phyloP scores from a whole-genome alignment of 2,888 invertebrate genomes.

The Andricus curvator region DNA sequence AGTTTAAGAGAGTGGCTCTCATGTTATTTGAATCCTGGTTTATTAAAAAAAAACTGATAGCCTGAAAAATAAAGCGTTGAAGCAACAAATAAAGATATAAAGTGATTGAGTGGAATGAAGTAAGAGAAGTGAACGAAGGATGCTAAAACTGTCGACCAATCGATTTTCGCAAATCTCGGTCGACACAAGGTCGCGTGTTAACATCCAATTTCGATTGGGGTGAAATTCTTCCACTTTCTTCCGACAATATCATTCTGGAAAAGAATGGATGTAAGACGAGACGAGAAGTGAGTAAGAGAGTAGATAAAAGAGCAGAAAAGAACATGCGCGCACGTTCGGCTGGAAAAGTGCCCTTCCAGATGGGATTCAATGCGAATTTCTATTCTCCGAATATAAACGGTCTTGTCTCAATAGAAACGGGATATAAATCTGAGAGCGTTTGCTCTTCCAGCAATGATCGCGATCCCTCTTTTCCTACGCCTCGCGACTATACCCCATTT shows the following conservation, averaged over 20 bases:
- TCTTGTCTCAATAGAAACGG: slow-evolving; percentile 66
- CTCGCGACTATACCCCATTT: not conserved
- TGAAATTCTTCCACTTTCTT: slow-evolving; percentile 17
- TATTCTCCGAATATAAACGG: slow-evolving; percentile 71
- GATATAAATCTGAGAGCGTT: slow-evolving; percentile 70
- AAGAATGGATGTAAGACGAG: slow-evolving; percentile 30
- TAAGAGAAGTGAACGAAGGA: not conserved
- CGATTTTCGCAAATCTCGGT: not conserved
- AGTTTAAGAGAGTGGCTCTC: too few relatives aligned
- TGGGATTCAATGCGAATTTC: slow-evolving; percentile 63
- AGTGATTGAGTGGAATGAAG: not conserved
- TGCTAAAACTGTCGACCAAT: slow-evolving; percentile 3
- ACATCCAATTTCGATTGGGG: slow-evolving; percentile 42
- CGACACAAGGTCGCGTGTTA: slow-evolving; percentile 46
- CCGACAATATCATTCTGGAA: slow-evolving; percentile 31
- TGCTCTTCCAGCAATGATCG: slow-evolving; percentile 52
- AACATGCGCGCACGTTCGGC: slow-evolving; percentile 26
- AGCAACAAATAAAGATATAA: too few relatives aligned
- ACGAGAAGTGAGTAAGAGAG: slow-evolving; percentile 35
- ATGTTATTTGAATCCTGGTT: accelerated
- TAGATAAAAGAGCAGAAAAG: slow-evolving; percentile 1
- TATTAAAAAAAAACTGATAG: not conserved
- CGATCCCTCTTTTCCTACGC: slow-evolving; percentile 30
- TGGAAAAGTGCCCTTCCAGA: slow-evolving; percentile 57
- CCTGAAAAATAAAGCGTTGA: too few relatives aligned